phyloP scores from a whole-genome alignment of 2,888 invertebrate genomes.

The Ecliptopera silaceata region DNA sequence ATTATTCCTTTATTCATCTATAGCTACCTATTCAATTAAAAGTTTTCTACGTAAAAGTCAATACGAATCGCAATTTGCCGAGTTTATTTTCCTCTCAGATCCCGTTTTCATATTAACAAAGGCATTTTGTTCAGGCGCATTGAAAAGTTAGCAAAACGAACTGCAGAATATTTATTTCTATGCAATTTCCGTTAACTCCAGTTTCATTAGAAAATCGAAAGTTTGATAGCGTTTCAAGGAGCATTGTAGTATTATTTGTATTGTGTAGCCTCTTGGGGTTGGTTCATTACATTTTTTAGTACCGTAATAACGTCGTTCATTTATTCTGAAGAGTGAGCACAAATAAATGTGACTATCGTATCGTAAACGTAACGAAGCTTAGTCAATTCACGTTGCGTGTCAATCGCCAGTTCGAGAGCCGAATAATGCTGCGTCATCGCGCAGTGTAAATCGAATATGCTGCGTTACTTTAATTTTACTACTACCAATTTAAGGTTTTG shows the following conservation, averaged over 20 bases:
- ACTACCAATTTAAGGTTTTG: no score
- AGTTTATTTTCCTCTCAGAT: slow-evolving; percentile 58
- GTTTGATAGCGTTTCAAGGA: slow-evolving; percentile 55
- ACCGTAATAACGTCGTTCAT: no score
- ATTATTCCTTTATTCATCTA: neutral
- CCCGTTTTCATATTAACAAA: slow-evolving; percentile 72
- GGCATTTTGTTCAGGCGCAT: slow-evolving; percentile 61
- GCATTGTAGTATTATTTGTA: slow-evolving; percentile 11
- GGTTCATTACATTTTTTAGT: neutral
- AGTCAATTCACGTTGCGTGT: no score
- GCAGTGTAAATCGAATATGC: no score
- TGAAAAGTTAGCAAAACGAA: slow-evolving; percentile 67
- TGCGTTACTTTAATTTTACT: no score
- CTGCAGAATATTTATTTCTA: slow-evolving; percentile 69
- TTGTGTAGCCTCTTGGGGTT: neutral
- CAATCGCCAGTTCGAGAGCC: no score
- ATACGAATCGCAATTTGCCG: slow-evolving; percentile 44
- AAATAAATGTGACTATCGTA: no score
- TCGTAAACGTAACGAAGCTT: no score
- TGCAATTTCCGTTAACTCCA: slow-evolving; percentile 66
- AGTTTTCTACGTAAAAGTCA: slow-evolving; percentile 25
- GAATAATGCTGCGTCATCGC: no score
- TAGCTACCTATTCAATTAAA: slow-evolving; percentile 28
- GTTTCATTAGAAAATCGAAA: slow-evolving; percentile 69
- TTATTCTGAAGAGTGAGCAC: no score